These are phyloP conservation scores for Thalassophryne amazonica DNA, from an alignment of 2,797 vertebrate species.

Conservation along the genomic window DNA sequence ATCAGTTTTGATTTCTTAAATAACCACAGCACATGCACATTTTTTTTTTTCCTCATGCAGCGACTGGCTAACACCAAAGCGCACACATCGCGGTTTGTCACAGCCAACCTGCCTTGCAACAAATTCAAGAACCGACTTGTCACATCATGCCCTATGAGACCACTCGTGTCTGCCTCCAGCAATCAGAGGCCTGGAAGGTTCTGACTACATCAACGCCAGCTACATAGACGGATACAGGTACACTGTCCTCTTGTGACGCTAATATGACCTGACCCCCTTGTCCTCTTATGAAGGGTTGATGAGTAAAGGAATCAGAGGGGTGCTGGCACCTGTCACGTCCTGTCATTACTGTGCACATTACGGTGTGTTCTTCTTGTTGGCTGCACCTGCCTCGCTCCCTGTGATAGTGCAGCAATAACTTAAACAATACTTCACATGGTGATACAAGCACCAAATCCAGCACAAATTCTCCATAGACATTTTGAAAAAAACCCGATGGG, in stretches of 20 bases:
- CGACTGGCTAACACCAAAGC: conserved; percentile 96
- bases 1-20: neutral
- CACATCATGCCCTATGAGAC: conserved; percentile 98
- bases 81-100: conserved; percentile 96
- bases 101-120: conserved; percentile 98
- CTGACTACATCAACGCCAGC: conserved; percentile 96
- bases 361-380: conserved; percentile 17
- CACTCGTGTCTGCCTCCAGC: conserved; percentile 94
- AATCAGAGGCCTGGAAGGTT: conserved; percentile 95
- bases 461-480: too few species aligned
- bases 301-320: conserved; percentile 53
- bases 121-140: conserved; percentile 99
- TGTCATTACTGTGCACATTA: conserved; percentile 47
- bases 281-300: conserved; percentile 41
- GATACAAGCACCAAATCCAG: too few species aligned
- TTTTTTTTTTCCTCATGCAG: conserved; percentile 63
- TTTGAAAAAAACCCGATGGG: too few species aligned
- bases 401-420: too few species aligned
- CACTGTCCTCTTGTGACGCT: conserved; percentile 27
- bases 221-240: conserved; percentile 96
- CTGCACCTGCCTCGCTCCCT: neutral
- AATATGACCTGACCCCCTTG: conserved; percentile 52
- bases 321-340: conserved; percentile 56
- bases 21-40: neutral
- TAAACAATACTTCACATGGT: too few species aligned